phyloP scores from a whole-genome alignment of 2,888 invertebrate genomes.

The Polymixis lichenea region DNA sequence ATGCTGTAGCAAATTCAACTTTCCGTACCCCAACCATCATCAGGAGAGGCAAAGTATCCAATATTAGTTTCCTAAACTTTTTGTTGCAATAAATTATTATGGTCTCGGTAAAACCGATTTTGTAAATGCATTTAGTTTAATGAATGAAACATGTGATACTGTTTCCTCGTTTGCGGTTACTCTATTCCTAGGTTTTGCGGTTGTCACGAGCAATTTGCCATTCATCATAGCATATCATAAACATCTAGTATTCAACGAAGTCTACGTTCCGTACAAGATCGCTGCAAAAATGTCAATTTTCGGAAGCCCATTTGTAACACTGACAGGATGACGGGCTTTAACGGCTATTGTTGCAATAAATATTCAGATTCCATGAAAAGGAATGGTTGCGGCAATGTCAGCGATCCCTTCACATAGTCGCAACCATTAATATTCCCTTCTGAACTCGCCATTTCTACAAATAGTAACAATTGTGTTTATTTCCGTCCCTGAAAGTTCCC shows the following conservation, averaged over 20 bases:
- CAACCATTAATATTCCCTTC: conserved; percentile 58
- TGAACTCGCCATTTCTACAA: conserved; percentile 82
- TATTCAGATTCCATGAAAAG: conserved; percentile 38
- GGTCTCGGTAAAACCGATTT: conserved; percentile 30
- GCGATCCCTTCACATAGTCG: conserved; percentile 50
- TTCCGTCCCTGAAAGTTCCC: conserved; percentile 87
- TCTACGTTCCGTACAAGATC: neutral
- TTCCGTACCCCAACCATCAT: neutral
- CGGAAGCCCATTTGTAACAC: conserved; percentile 10
- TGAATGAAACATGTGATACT: conserved; percentile 50
- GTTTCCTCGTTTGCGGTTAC: conserved; percentile 51
- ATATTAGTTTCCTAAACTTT: conserved; percentile 2
- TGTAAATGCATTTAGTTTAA: conserved; percentile 10
- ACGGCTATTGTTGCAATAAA: conserved; percentile 30
- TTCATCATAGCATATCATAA: conserved; percentile 16
- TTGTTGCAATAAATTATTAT: conserved; percentile 7
- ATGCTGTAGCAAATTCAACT: too few species aligned
- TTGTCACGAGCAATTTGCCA: conserved; percentile 26
- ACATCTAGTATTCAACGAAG: neutral
- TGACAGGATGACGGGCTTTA: conserved; percentile 12
- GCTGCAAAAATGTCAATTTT: conserved; percentile 4
- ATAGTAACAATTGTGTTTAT: conserved; percentile 86
- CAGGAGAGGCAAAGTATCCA: neutral
- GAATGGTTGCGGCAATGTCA: conserved; percentile 26
- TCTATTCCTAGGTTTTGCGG: conserved; percentile 53